Base-by-base conservation (phyloP, 2,888 invertebrate genomes). In the Drosophila ustulata region DNA sequence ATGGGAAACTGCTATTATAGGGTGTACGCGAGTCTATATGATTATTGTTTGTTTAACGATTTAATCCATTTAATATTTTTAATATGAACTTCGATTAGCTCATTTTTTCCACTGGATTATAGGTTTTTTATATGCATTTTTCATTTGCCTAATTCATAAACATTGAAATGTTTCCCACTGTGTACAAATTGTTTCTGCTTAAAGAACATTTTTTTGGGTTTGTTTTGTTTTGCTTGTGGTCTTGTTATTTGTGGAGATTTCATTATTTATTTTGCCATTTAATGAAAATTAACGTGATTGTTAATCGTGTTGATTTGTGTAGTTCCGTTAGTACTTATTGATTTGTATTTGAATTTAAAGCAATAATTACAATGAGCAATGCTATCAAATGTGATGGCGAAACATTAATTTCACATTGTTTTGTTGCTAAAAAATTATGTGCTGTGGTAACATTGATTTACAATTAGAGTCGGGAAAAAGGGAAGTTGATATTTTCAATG, bases 31-130 rank as follows among this genome's bases (percentile, higher is more conserved):
- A 30, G 18, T 7, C 41, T 5, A 7, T 18, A 30, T 71, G 46
- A 41, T 62, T 37, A 47, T 62, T 85, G 55, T 77, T 69, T 75
- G 8, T 28, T 26, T 55, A 56, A 1, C 59, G 51, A 63, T 69
- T 49, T 57, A 56, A 50, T 55, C 45, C 51, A 68, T 79, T 71
- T 66, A 71, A 70, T 85, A 63, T 34, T 57, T 61, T 52, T 67
- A 62, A 61, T 67, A 39, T 53, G 62, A 51, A 71, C 62, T 70
- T 69, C 61, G 65, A 84, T 88, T 87, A 67, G 57, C 65, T 63
- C 47, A 63, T 49, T 52, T 71, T 68, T 37, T 47, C 49, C 9
- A 57, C 25, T 46, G 13, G 53, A 62, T 61, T 61, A 57, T 59
- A 45, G 53, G 57, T 55, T 50, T 71, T 69, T 66, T 66, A 18